Percentiles rank a stretch among this genome's conserved stretches.
phyloP scores from a whole-genome alignment of 2,113 vertebrate genomes.

The Sigmodon hispidus region DNA sequence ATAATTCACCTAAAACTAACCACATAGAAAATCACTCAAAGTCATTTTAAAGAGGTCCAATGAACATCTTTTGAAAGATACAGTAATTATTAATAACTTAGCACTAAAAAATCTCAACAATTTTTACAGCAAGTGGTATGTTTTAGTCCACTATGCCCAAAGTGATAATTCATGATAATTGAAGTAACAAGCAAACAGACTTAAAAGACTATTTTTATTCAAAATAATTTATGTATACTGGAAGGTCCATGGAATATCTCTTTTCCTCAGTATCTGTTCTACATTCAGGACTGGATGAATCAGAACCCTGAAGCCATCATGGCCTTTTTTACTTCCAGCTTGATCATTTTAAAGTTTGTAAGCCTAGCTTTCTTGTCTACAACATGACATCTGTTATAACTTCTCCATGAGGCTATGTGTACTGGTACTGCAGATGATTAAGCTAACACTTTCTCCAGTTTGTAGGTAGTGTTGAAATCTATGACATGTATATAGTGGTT shows the following conservation, averaged over 20 bases:
- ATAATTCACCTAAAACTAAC: not conserved
- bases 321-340: not conserved
- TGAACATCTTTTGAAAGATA: not conserved
- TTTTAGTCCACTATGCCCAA: not conserved
- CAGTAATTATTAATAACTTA: not conserved
- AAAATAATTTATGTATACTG: not conserved
- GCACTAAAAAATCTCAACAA: not conserved
- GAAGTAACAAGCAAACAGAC: not conserved
- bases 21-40: not conserved
- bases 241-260: not conserved
- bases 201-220: not conserved
- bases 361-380: not conserved
- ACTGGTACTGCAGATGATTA: not conserved
- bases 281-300: not conserved
- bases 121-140: not conserved
- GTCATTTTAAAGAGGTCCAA: not conserved
- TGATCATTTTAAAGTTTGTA: not conserved
- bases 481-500: not conserved
- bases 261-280: not conserved
- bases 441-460: not conserved
- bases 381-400: not conserved
- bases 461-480: not conserved
- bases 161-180: not conserved
- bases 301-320: not conserved
- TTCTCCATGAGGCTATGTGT: not conserved